Percentiles rank a stretch among this genome's conserved stretches.
Evolutionary conservation across 2,797 vertebrate genomes (phyloP).

Genomic region (Neostethus bicornis): DNA sequence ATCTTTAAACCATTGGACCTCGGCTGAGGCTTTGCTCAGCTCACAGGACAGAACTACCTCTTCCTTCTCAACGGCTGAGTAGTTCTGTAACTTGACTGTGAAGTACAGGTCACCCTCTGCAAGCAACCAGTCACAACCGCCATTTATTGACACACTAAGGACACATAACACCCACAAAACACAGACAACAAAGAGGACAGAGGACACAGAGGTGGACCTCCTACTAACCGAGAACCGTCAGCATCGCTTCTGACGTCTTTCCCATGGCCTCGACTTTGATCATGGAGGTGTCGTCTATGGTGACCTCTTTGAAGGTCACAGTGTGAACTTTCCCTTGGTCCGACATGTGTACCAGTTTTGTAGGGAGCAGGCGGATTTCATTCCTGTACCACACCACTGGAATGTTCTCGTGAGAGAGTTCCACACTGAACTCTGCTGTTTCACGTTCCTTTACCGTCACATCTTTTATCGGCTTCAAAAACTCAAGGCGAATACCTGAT

Average conservation of each 20-base stretch:
- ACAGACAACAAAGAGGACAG: background rate
- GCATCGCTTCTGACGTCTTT: constrained; percentile 87
- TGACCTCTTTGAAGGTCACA: constrained; percentile 91
- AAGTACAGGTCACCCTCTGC: constrained; percentile 98
- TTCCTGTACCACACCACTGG: constrained; percentile 94
- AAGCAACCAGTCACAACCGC: constrained; percentile 39
- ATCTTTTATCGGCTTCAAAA: constrained; percentile 94
- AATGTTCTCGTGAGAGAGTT: constrained; percentile 95
- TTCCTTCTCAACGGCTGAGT: constrained; percentile 93
- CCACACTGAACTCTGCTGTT: constrained; percentile 92
- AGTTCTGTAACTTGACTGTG: constrained; percentile 92
- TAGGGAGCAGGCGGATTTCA: constrained; percentile 90
- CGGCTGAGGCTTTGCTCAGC: constrained; percentile 89
- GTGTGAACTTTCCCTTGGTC: constrained; percentile 87
- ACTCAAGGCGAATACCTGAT: constrained; percentile 94
- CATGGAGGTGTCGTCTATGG: constrained; percentile 92
- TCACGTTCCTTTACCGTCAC: constrained; percentile 97
- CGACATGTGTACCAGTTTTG: constrained; percentile 89
- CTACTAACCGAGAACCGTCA: constrained; percentile 94
- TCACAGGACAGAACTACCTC: constrained; percentile 92
- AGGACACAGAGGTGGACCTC: background rate
- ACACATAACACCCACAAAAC: too few relatives aligned
- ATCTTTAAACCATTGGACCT: constrained; percentile 95
- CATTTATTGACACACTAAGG: background rate
- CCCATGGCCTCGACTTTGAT: constrained; percentile 93